Evolutionary conservation across 53 echinoderm and acorn worm species (phyloP).

Genomic region (Actinopyga echinites): DNA sequence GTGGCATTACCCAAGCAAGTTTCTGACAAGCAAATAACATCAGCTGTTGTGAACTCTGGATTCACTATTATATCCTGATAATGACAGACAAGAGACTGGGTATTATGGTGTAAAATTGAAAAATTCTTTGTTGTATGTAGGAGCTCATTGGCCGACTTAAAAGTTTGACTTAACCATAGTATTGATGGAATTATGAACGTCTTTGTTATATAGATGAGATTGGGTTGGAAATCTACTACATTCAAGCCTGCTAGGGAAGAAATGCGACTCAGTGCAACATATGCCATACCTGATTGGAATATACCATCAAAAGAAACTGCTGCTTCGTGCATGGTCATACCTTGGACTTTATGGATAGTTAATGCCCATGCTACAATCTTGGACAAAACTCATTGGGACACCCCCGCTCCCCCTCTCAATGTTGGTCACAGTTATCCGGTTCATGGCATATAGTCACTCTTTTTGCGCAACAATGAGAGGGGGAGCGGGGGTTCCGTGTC

Average conservation of each 20-base stretch:
- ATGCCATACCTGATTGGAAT: slow-evolving; percentile 20
- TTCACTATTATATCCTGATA: slow-evolving; percentile 11
- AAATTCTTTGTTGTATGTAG: background rate
- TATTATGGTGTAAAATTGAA: slow-evolving; percentile 2
- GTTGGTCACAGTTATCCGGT: no score
- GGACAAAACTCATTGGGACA: no score
- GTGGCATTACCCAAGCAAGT: slow-evolving; percentile 2
- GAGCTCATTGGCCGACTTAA: background rate
- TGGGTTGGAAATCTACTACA: background rate
- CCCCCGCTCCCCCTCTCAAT: no score
- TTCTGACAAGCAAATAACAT: background rate
- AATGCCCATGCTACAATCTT: slow-evolving; percentile 49
- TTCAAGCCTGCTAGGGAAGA: background rate
- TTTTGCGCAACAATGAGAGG: slow-evolving; percentile 52
- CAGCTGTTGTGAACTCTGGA: slow-evolving; percentile 6
- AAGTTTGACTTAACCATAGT: background rate
- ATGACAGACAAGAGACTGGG: slow-evolving; percentile 1
- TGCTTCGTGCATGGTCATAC: slow-evolving; percentile 15
- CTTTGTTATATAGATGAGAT: background rate
- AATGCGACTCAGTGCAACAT: slow-evolving; percentile 17
- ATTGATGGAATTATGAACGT: no score
- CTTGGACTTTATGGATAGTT: slow-evolving; percentile 22
- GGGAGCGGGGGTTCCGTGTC: no score
- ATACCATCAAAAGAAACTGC: slow-evolving; percentile 22
- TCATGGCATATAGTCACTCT: no score